phyloP scores from a whole-genome alignment of 1,140 invertebrate genomes.

The Philotrypesis tridentata region DNA sequence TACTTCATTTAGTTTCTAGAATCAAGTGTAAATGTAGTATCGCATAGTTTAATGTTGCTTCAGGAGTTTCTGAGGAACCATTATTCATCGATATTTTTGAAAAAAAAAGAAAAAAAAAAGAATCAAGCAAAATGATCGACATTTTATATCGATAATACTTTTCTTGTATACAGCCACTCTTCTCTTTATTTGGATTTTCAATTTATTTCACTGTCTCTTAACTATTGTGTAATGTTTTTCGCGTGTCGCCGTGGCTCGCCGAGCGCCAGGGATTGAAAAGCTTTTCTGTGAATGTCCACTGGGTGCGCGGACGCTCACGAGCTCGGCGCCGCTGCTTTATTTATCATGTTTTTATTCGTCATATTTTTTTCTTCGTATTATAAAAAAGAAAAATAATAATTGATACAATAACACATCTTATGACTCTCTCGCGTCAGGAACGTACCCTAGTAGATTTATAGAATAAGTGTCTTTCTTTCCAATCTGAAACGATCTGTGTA shows the following conservation, averaged over 20 bases:
- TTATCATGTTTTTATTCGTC: neutral
- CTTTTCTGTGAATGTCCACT: neutral
- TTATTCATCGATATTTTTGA: constrained; percentile 4
- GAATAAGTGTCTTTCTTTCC: constrained; percentile 4
- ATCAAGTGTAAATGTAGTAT: neutral
- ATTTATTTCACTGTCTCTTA: constrained; percentile 21
- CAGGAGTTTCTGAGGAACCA: constrained; percentile 12
- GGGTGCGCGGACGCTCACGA: neutral
- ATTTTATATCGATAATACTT: neutral
- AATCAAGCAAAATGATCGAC: neutral
- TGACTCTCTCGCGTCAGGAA: constrained; percentile 17
- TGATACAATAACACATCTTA: neutral
- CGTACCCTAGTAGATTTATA: neutral
- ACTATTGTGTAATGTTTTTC: neutral
- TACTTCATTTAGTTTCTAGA: neutral
- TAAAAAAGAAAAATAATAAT: neutral
- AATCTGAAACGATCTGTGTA: constrained; percentile 29
- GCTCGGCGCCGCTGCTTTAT: neutral
- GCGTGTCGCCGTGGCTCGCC: neutral
- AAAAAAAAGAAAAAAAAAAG: neutral
- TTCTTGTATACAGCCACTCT: constrained; percentile 9
- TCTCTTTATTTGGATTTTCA: constrained; percentile 9
- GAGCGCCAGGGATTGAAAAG: neutral
- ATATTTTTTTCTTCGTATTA: constrained; percentile 14
- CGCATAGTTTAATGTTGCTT: neutral